Base-by-base conservation (phyloP, 2,797 vertebrate genomes). In the Propithecus deckenii region DNA sequence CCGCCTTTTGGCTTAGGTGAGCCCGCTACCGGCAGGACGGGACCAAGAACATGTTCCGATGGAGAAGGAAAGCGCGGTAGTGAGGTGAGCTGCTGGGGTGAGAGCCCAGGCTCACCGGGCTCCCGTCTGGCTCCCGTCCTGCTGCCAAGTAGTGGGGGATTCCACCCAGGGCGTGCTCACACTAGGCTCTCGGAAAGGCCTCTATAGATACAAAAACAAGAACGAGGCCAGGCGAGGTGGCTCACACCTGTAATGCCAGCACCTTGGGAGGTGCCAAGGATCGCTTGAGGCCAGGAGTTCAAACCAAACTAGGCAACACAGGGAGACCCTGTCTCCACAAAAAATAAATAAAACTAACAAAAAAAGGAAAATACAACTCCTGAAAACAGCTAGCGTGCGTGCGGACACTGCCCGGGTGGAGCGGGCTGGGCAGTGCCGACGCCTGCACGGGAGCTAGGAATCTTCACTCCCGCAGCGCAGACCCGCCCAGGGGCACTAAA, bases 21-120 rank as follows among this genome's bases (percentile, higher is more conserved):
- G n/a, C 50, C 59, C 0, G 1, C 6, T 5, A 50, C 43, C 23
- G 28, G 71, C 48, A 23, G 46, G 75, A 72, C 0, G 0, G 4
- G 12, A 13, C 3, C 0, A 10, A 0, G 41, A 25, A 32, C 11
- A 1, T 0, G 48, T 13, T 55, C 17, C 50, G 7, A 28, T 0
- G 10, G 89, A n/a, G 35, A 18, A 25, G 28, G n/a, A 2, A 25
- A 61, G 9, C 0, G 0, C 12, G 7, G 65, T 0, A 52, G 71
- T 0, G 1, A 55, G 50, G 28, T 17, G 78, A 74, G 75, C 28
- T 3, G 1, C 18, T 5, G 15, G 32, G 38, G 71, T 2, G 22
- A 18, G 38, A 50, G 25, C 50, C 23, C 7, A 15, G 20, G 75
- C 13, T 41, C 59, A 2, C 41, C 1, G 46, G 0, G 7, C 35